Evolutionary conservation across 2,113 vertebrate species (phyloP).

Genomic region (Atrichornis clamosus): DNA sequence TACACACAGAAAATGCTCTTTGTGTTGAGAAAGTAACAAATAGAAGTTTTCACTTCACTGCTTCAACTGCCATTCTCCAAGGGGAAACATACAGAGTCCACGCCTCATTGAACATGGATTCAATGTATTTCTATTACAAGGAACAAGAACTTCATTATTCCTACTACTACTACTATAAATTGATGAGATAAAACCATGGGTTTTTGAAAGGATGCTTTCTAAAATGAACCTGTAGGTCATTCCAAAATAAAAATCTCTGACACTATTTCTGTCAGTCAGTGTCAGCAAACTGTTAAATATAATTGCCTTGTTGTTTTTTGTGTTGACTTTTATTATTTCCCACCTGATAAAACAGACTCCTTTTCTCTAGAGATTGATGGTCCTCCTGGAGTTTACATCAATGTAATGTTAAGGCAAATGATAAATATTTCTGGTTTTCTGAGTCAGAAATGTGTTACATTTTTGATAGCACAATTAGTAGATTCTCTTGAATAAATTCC

Average conservation of each 20-base stretch:
- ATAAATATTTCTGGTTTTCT: not conserved
- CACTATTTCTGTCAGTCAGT: not conserved
- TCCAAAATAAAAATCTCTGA: not conserved
- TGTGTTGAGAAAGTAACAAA: not conserved
- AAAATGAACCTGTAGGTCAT: not conserved
- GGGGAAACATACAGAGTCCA: not conserved
- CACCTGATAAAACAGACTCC: not conserved
- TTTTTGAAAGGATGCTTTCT: slow-evolving; percentile 13
- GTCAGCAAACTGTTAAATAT: slow-evolving; percentile 10
- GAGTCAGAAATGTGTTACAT: not conserved
- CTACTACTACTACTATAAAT: not conserved
- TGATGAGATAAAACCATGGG: not conserved
- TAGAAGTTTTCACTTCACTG: not conserved
- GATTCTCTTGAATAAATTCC: not conserved
- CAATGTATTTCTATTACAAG: slow-evolving; percentile 5
- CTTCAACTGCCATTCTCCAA: slow-evolving; percentile 15
- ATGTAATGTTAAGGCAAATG: not conserved
- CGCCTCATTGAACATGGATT: slow-evolving; percentile 2
- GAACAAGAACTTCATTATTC: slow-evolving; percentile 25
- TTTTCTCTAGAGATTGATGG: not conserved
- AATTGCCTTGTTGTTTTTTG: not conserved
- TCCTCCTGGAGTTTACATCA: not conserved
- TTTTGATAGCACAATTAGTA: not conserved
- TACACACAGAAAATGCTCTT: not conserved
- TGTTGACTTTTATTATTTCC: slow-evolving; percentile 29